These are phyloP conservation scores for Malurus splendens DNA, from an alignment of 2,797 vertebrate species.

Conservation along the genomic window DNA sequence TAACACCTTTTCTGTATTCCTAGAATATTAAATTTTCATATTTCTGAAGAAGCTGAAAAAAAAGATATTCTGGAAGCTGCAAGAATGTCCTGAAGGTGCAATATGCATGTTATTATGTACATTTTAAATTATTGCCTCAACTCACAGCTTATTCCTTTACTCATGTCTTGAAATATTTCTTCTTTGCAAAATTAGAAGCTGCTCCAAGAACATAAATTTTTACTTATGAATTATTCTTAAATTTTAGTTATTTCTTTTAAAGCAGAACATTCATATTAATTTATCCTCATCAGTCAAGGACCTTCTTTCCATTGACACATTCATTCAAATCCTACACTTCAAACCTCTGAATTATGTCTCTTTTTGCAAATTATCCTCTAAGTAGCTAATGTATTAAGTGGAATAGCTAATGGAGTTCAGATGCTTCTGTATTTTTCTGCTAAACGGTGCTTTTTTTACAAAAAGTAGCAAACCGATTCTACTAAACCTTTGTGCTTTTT, in stretches of 20 bases:
- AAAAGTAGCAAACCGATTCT: neutral
- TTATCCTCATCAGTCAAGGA: neutral
- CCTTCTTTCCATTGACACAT: neutral
- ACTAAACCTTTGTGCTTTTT: neutral
- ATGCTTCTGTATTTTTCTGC: neutral
- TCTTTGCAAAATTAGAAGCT: neutral
- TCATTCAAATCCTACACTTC: neutral
- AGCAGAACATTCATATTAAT: neutral
- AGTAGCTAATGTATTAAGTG: neutral
- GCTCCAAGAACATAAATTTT: neutral
- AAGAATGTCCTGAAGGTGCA: neutral
- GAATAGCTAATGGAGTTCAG: neutral
- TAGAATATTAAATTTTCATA: neutral
- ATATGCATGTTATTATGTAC: neutral
- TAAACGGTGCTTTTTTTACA: neutral
- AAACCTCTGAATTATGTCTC: neutral
- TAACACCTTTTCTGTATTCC: neutral
- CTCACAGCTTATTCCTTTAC: neutral
- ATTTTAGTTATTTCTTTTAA: neutral
- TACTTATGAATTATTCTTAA: neutral
- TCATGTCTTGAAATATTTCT: neutral
- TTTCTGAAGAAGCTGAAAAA: neutral
- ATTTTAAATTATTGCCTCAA: neutral
- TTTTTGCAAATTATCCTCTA: neutral
- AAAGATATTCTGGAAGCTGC: neutral